Evolutionary conservation across 2,888 invertebrate genomes (phyloP).

Genomic region (Argyresthia albistria): DNA sequence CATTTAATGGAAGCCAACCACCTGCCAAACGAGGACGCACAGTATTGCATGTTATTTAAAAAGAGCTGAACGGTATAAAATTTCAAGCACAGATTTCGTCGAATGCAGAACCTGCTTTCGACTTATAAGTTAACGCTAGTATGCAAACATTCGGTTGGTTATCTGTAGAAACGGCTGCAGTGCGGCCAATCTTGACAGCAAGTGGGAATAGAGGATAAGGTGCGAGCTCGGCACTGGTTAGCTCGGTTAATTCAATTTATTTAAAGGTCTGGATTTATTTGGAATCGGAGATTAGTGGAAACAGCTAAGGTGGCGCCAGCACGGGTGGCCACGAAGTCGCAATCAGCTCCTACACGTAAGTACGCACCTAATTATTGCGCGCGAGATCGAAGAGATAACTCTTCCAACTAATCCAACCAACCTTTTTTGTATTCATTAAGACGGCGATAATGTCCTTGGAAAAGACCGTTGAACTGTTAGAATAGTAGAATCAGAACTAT

Average conservation of each 20-base stretch:
- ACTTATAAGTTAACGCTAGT: background rate
- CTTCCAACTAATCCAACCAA: background rate
- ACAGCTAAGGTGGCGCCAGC: background rate
- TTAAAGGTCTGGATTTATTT: background rate
- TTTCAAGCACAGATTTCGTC: background rate
- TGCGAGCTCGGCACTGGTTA: background rate
- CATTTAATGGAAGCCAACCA: background rate
- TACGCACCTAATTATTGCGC: slow-evolving; percentile 32
- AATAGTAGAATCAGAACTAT: no score
- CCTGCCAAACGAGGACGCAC: no score
- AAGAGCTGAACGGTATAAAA: background rate
- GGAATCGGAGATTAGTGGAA: background rate
- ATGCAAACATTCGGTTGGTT: background rate
- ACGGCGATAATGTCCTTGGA: no score
- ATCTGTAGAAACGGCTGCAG: background rate
- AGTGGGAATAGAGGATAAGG: background rate
- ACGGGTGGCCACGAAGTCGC: slow-evolving; percentile 5
- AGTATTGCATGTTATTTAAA: background rate
- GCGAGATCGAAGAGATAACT: slow-evolving; percentile 14
- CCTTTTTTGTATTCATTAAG: background rate
- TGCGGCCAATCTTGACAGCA: background rate
- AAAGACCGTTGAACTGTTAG: no score
- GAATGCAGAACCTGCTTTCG: background rate
- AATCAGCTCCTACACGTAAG: slow-evolving; percentile 17
- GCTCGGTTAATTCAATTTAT: slow-evolving; percentile 1